Evolutionary conservation across 2,888 invertebrate genomes (phyloP), one percentile per base, ranked within the genome.

Genomic region (Orthosia cruda): DNA sequence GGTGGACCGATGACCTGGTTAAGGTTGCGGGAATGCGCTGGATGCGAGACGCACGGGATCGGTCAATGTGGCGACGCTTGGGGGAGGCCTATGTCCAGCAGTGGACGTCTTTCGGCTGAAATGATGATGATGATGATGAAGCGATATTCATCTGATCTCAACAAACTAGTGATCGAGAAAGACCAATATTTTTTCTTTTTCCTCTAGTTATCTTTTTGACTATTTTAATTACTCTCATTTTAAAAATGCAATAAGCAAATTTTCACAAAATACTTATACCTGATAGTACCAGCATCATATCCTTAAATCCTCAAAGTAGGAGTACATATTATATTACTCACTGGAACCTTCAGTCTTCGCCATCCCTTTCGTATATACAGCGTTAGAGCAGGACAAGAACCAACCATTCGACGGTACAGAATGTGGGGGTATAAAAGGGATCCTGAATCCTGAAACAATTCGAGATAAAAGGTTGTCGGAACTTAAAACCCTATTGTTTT

Each of bases 381-480:
- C 11, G 26, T 47, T 40, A 18, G 49, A 87, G 20, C 12, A 54
- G 32, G 63, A 76, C 0, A 45, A 23, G 15, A 49, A 15, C 64
- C 11, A 57, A 69, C 73, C 62, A 72, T 73, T 66, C 40, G 45
- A 72, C 55, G 52, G 58, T 54, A 69, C 72, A 75, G 59, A 74
- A 76, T 40, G 55, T 52, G 7, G 0, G 15, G 13, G 11, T 66
- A 49, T 54, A 52, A 77, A 80, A 73, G 52, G 64, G 66, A 55
- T 65, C 52, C 81, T 79, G 86, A 69, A 52, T 66, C 63, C 83
- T 87, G 88, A 81, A 88, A 88, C 85, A 90, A 88, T 85, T 74
- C 76, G 80, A 85, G 88, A 88, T 90, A 90, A 89, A 90, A 89
- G 81, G 73, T 77, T 67, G 67, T 66, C 59, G 68, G 81, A 75